Conservation (phyloP, 2,797 vertebrate genomes). For the Lacerta bilineata region DNA sequence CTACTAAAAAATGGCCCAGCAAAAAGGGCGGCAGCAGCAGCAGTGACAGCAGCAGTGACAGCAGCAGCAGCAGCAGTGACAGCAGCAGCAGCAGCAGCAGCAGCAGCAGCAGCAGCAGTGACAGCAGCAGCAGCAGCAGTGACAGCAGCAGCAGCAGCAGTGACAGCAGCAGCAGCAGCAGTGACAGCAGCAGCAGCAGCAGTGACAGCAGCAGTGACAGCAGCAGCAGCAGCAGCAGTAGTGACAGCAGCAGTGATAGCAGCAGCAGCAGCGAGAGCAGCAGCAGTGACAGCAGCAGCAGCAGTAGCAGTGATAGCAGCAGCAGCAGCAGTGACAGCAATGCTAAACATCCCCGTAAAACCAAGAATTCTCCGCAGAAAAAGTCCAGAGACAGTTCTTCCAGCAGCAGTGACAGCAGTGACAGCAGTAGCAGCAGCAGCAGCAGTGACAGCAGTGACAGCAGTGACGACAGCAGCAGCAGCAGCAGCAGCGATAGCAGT, state of each 20-base stretch:
- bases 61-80: fast-evolving
- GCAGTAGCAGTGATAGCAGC: fast-evolving
- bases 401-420: fast-evolving
- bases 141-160: fast-evolving
- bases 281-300: neutral
- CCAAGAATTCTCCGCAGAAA: neutral
- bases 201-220: fast-evolving
- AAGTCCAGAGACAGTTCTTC: fast-evolving
- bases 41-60: fast-evolving
- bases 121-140: fast-evolving
- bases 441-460: neutral
- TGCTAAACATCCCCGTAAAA: neutral
- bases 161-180: neutral
- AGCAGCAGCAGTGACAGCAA: fast-evolving
- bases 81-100: fast-evolving
- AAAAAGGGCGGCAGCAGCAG: neutral
- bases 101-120: fast-evolving
- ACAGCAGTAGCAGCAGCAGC: fast-evolving
- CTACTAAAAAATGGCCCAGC: neutral
- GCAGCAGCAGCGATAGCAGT: neutral
- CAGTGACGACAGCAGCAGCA: neutral
- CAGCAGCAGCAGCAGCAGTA: neutral
- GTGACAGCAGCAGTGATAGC: neutral
- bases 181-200: fast-evolving
- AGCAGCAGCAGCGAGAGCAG: no score